Percentiles rank a stretch among this genome's conserved stretches.
Conservation (phyloP, 2,113 vertebrate species). For the Lepisosteus oculatus region DNA sequence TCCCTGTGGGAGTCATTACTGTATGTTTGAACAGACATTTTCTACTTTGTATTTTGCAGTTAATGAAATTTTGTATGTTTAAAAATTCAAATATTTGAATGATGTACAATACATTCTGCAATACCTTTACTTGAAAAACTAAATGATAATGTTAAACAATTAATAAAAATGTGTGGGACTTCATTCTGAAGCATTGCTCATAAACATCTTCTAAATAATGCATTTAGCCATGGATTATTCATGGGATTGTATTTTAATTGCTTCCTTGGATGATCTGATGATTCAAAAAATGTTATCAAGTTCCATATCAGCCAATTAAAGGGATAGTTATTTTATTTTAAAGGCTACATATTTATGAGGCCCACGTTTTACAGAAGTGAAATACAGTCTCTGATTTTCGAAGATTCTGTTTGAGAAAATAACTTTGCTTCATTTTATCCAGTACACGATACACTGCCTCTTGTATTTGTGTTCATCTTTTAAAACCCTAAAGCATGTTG, state of each 20-base stretch:
- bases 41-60: too few relatives aligned
- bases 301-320: constrained; percentile 54
- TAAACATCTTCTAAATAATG: constrained; percentile 39
- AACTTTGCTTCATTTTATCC: constrained; percentile 8
- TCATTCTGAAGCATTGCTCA: constrained; percentile 22
- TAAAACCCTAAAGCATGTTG: background rate
- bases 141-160: constrained; percentile 6
- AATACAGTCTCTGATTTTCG: background rate
- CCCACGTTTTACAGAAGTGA: constrained; percentile 36
- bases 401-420: constrained; percentile 45
- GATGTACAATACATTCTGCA: too few relatives aligned
- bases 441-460: background rate
- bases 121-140: background rate
- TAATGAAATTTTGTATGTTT: too few relatives aligned
- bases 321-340: constrained; percentile 48
- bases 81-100: too few relatives aligned
- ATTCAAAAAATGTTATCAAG: constrained; percentile 53
- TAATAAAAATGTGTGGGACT: background rate
- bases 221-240: constrained; percentile 38
- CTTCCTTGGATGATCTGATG: constrained; percentile 35
- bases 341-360: constrained; percentile 49
- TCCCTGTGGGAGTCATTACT: too few relatives aligned
- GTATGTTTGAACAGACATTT: too few relatives aligned
- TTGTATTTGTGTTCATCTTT: background rate
- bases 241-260: constrained; percentile 50